Conservation (phyloP, 2,797 vertebrate species). For the Rhinogobio ventralis region DNA sequence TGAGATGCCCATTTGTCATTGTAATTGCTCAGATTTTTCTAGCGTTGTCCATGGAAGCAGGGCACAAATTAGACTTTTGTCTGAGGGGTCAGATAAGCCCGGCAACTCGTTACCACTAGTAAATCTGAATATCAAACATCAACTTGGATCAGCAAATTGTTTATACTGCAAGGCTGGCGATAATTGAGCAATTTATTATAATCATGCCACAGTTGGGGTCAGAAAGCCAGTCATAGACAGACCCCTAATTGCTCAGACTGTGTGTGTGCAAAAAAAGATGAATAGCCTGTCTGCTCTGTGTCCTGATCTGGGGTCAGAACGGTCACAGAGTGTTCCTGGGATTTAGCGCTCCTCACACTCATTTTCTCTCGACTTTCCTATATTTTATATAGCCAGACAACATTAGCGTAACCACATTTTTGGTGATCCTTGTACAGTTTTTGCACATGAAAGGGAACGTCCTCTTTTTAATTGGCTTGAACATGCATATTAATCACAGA, state of each 20-base stretch:
- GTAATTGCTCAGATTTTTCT: constrained; percentile 43
- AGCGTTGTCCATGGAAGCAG: constrained; percentile 7
- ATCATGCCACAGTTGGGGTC: constrained; percentile 39
- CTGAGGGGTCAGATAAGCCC: constrained; percentile 5
- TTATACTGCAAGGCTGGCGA: constrained; percentile 37
- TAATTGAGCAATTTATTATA: constrained; percentile 59
- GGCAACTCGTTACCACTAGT: constrained; percentile 25
- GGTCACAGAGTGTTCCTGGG: constrained; percentile 17
- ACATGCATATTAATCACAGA: constrained; percentile 30
- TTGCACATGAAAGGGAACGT: constrained; percentile 18
- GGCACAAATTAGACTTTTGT: constrained; percentile 33
- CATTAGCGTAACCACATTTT: not conserved
- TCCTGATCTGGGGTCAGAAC: constrained; percentile 41
- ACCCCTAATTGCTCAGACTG: constrained; percentile 42
- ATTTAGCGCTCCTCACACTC: not conserved
- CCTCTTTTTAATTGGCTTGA: constrained; percentile 21
- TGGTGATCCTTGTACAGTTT: constrained; percentile 17
- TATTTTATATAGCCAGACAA: not conserved
- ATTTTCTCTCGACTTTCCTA: not conserved
- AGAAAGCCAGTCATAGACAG: constrained; percentile 40
- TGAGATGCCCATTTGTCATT: constrained; percentile 49
- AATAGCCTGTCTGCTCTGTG: constrained; percentile 44
- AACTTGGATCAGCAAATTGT: constrained; percentile 43
- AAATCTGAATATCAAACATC: constrained; percentile 41
- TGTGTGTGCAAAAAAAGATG: constrained; percentile 23